These are phyloP conservation scores for Drosophila pseudotakahashii DNA, from an alignment of 2,888 invertebrate species.

Conservation along the genomic window DNA sequence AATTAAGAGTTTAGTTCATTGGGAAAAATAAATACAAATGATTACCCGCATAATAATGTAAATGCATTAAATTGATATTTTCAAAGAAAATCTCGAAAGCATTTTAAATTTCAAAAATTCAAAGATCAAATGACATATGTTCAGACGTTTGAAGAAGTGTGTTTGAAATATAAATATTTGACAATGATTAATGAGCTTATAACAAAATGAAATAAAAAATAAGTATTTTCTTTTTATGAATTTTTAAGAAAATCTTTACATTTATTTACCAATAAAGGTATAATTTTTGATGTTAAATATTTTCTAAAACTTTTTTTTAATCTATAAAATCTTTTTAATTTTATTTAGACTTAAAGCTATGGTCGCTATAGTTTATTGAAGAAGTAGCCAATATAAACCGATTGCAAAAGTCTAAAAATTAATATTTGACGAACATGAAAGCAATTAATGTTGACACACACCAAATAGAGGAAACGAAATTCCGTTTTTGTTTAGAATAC, in stretches of 20 bases:
- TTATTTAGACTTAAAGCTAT: not conserved
- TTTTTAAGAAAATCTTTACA: not conserved
- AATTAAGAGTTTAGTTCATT: too few relatives aligned
- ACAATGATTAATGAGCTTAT: slow-evolving; percentile 13
- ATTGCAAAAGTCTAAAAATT: not conserved
- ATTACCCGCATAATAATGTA: too few relatives aligned
- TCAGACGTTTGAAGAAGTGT: not conserved
- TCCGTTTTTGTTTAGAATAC: slow-evolving; percentile 4
- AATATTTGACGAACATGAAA: slow-evolving; percentile 5
- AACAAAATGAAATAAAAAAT: too few relatives aligned
- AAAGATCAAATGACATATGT: not conserved
- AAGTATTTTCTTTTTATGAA: not conserved
- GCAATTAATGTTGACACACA: not conserved
- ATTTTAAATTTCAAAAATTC: not conserved
- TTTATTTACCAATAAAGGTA: not conserved
- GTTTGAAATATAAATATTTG: not conserved
- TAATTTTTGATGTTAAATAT: not conserved
- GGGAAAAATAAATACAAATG: too few relatives aligned
- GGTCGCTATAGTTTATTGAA: not conserved
- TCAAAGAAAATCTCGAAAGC: not conserved
- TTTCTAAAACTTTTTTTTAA: not conserved
- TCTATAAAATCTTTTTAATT: too few relatives aligned
- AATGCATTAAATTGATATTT: not conserved
- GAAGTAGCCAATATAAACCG: not conserved
- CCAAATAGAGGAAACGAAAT: slow-evolving; percentile 3